phyloP scores from a whole-genome alignment of 2,113 vertebrate species.

The Circaetus cinerascens region DNA sequence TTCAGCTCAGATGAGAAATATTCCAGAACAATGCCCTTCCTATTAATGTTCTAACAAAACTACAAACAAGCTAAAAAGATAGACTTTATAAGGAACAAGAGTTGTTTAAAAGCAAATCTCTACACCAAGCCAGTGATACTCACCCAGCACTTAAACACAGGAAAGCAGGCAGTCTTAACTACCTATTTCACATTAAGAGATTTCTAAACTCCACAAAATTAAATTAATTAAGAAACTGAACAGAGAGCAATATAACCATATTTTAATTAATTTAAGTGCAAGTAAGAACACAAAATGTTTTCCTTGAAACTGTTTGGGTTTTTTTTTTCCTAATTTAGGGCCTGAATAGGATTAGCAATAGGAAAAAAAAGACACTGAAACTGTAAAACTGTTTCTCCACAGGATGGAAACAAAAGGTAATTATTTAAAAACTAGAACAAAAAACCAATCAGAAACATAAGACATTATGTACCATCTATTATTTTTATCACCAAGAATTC shows the following conservation, averaged over 20 bases:
- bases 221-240: not conserved
- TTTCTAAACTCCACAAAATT: not conserved
- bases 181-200: not conserved
- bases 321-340: not conserved
- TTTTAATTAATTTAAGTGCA: not conserved
- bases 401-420: not conserved
- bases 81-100: not conserved
- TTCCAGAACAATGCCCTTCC: not conserved
- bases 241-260: not conserved
- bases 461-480: not conserved
- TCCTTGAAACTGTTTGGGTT: not conserved
- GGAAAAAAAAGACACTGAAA: not conserved
- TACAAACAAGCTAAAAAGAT: not conserved
- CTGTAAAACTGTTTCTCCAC: not conserved
- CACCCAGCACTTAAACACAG: not conserved
- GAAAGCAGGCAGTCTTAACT: not conserved
- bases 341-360: not conserved
- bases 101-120: not conserved
- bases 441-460: not conserved
- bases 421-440: not conserved
- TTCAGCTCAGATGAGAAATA: not conserved
- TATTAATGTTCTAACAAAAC: not conserved
- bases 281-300: not conserved
- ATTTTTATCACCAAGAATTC: not conserved
- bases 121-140: not conserved